A percentile compares a stretch with the other conserved stretches of the same genome.
Evolutionary conservation across 2,888 invertebrate species (phyloP).

Genomic region (Netelia inedita): DNA sequence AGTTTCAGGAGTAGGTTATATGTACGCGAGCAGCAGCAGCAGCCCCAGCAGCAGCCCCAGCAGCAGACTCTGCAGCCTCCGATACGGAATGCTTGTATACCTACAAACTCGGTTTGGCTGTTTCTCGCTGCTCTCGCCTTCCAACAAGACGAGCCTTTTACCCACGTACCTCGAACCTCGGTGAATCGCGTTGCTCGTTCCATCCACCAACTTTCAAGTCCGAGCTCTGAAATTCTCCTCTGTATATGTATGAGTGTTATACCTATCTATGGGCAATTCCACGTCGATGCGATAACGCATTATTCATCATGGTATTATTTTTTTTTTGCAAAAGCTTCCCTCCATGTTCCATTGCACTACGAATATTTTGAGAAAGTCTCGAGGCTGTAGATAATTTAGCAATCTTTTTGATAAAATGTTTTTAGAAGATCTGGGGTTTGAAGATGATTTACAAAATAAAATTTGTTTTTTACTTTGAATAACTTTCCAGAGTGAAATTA

Average conservation of each 20-base stretch:
- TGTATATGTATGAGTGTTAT: slow-evolving; percentile 1
- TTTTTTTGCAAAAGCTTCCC: not conserved
- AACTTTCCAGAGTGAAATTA: too few species aligned
- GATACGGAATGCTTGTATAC: slow-evolving; percentile 36
- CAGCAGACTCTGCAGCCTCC: not conserved
- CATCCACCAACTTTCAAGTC: slow-evolving; percentile 22
- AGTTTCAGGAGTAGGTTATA: slow-evolving; percentile 35
- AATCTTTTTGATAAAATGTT: too few species aligned
- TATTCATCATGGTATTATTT: not conserved
- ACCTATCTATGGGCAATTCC: not conserved
- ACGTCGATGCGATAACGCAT: not conserved
- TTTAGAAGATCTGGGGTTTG: too few species aligned
- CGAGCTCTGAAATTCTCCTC: slow-evolving; percentile 34
- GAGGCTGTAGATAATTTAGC: too few species aligned
- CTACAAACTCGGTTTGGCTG: slow-evolving; percentile 25
- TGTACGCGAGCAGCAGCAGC: slow-evolving; percentile 17
- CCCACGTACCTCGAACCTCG: slow-evolving; percentile 19
- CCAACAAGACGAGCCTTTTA: slow-evolving; percentile 9
- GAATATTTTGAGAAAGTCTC: too few species aligned
- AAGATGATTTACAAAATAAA: too few species aligned
- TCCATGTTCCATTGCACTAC: too few species aligned
- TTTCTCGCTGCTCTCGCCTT: slow-evolving; percentile 14
- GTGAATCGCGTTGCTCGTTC: slow-evolving; percentile 28
- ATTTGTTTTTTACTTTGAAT: too few species aligned
- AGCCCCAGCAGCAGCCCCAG: not conserved